A percentile compares a stretch with the other conserved stretches of the same genome.
These are phyloP conservation scores for Chlorodrepanis virens DNA, from an alignment of 2,113 vertebrate genomes.

Conservation along the genomic window DNA sequence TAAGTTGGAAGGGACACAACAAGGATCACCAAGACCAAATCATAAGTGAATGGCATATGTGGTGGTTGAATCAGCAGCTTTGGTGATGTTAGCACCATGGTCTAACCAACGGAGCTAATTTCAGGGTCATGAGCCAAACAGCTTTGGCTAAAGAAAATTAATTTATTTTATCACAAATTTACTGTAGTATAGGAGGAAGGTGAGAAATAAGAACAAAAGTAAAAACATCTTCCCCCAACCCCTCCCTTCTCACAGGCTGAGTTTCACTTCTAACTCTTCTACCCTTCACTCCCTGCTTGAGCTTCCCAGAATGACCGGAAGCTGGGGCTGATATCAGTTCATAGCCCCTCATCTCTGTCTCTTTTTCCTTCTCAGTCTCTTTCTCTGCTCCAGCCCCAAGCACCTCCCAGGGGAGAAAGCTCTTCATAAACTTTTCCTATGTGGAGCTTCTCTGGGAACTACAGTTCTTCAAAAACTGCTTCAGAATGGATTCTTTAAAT, in stretches of 20 bases:
- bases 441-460: background rate
- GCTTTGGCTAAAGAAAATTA: background rate
- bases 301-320: fast-evolving
- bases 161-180: background rate
- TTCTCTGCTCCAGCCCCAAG: background rate
- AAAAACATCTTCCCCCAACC: fast-evolving
- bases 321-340: background rate
- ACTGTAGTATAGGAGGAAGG: background rate
- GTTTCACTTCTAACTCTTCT: background rate
- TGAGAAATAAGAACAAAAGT: background rate
- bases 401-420: fast-evolving
- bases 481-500: fast-evolving
- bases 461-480: background rate
- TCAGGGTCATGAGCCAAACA: fast-evolving
- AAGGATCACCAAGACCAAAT: background rate
- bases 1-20: background rate
- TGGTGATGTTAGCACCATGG: background rate
- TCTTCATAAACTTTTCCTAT: background rate
- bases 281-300: fast-evolving
- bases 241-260: background rate
- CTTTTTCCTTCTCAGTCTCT: background rate
- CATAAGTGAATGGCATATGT: background rate
- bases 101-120: background rate
- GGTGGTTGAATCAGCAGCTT: background rate
- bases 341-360: background rate